Conservation (phyloP, 2,797 vertebrate genomes). For the Gallinago solitaria region DNA sequence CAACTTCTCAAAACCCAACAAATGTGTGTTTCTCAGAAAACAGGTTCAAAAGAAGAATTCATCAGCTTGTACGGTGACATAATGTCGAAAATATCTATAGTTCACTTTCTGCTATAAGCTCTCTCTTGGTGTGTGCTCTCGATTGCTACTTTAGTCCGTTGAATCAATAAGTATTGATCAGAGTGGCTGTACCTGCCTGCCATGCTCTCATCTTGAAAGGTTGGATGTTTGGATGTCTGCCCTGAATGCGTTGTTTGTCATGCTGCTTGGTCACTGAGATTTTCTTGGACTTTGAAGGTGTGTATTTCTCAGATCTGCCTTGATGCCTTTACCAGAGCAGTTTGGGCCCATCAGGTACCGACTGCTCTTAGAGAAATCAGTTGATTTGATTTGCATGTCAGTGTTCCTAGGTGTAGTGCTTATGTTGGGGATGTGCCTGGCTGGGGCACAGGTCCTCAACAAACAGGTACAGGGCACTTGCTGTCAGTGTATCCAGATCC, state of each 20-base stretch:
- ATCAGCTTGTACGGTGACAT: fast-evolving
- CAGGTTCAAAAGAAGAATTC: neutral
- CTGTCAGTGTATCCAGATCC: neutral
- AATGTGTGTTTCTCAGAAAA: fast-evolving
- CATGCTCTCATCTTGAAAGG: neutral
- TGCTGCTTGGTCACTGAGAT: neutral
- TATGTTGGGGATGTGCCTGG: neutral
- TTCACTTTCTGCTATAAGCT: fast-evolving
- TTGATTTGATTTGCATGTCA: neutral
- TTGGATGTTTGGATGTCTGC: no score
- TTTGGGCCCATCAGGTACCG: neutral
- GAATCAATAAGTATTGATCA: neutral
- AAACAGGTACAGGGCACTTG: fast-evolving
- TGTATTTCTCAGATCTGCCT: neutral
- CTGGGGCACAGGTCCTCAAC: neutral
- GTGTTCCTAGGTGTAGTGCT: neutral
- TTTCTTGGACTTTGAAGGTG: neutral
- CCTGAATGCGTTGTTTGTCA: fast-evolving
- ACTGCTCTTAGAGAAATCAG: neutral
- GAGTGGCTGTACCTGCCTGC: neutral
- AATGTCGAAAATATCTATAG: neutral
- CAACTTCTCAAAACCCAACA: neutral
- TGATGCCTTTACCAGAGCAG: neutral
- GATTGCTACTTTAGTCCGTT: neutral
- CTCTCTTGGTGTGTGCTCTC: neutral